Base-by-base conservation (phyloP, 2,888 invertebrate genomes). In the Eupeodes luniger region DNA sequence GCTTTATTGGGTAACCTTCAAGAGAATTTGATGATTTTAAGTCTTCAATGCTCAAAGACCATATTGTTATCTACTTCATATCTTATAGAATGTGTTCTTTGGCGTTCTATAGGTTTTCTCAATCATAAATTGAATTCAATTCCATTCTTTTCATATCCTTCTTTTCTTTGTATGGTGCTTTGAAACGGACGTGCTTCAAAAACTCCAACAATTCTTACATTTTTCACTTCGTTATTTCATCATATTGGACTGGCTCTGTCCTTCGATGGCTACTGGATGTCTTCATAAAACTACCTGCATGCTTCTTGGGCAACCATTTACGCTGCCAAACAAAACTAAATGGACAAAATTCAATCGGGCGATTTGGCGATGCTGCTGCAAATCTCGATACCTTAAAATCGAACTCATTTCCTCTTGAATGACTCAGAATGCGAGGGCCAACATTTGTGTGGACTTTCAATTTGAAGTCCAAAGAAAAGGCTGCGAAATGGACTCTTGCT, bases 391-490 rank as follows among this genome's bases (percentile, higher is more conserved):
- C 76, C 53, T 51, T 76, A 66, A 66, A 81, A 85, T 77, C 53
- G 53, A 85, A 81, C 74, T 81, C 40, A 81, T 85, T 81, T 85
- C 61, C 77, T 85, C 72, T 81, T 85, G 78, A 81, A 85, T 85
- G 61, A 62, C 74, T 51, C 92, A 95, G 96, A 90, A 95, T 95
- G 93, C 95, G 98, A 81, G 98, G 98, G 0, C 97, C 97, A 0
- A 98, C 98, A 2, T 98, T 96, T 92, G 98, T 98, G 53, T 98
- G 98, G 98, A 98, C 98, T 5, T 98, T 99, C 94, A 98, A 98
- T 94, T 94, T 98, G 91, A 97, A 97, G 94, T 97, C 97, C 16
- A 97, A 96, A 92, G 98, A 98, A 92, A 97, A 96, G 91, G 95
- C 98, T 2, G 96, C 97, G 40, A 97, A 98, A 92, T 98, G 98